A percentile compares a stretch with the other conserved stretches of the same genome.
phyloP scores from a whole-genome alignment of 2,113 vertebrate species.

The Saguinus midas region DNA sequence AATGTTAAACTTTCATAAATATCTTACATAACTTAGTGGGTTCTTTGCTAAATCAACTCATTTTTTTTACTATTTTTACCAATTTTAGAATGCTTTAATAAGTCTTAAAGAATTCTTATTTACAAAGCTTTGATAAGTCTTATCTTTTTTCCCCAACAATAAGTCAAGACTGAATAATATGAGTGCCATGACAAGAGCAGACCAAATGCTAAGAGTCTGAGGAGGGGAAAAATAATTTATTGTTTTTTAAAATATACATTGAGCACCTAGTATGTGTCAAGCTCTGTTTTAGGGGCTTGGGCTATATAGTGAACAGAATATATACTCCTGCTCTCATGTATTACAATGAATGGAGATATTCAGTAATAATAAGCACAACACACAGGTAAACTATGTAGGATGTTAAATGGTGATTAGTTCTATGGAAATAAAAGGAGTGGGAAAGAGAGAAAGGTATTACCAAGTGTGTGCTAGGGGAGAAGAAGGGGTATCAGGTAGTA shows the following conservation, averaged over 20 bases:
- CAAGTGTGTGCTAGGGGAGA: too few species aligned
- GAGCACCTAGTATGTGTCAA: background rate
- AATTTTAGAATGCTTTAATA: background rate
- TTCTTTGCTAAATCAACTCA: background rate
- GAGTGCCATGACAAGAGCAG: background rate
- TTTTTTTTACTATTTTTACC: background rate
- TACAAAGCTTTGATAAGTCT: background rate
- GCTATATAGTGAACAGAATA: background rate
- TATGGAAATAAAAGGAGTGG: background rate
- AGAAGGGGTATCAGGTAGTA: background rate
- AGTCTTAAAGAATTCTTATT: background rate
- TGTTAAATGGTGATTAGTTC: background rate
- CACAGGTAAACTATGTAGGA: background rate
- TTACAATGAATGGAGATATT: background rate
- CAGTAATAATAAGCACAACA: background rate
- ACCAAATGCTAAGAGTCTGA: background rate
- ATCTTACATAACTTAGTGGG: background rate
- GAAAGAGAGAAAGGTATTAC: background rate
- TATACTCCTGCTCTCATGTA: background rate
- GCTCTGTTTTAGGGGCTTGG: background rate
- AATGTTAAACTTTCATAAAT: background rate
- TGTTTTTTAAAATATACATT: background rate
- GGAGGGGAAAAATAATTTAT: background rate
- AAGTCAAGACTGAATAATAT: background rate
- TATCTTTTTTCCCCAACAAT: background rate